Conservation (phyloP, 1,140 invertebrate species). For the Papilio polyxenes region DNA sequence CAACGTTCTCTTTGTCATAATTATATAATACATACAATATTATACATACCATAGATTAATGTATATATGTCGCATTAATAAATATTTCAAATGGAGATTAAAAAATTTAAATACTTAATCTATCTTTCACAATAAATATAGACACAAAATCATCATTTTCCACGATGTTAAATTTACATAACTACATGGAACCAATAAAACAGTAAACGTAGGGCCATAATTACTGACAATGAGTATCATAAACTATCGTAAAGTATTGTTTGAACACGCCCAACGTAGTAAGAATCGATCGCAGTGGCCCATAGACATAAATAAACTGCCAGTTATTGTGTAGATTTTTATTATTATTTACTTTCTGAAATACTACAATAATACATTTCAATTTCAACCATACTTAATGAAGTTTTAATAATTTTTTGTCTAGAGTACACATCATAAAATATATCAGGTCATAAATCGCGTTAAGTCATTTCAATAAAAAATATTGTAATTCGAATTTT, state of each 20-base stretch:
- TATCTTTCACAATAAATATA: neutral
- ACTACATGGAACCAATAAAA: neutral
- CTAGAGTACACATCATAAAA: too few species aligned
- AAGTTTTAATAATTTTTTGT: too few species aligned
- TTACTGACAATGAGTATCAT: constrained; percentile 2
- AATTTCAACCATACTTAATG: neutral
- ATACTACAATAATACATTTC: neutral
- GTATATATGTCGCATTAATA: neutral
- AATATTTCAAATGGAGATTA: neutral
- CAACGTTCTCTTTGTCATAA: constrained; percentile 17
- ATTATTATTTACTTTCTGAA: neutral
- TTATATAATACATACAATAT: neutral
- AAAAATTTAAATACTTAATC: neutral
- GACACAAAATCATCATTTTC: neutral
- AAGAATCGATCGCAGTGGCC: neutral
- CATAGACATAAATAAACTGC: neutral
- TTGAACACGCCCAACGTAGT: constrained; percentile 1
- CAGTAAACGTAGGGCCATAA: neutral
- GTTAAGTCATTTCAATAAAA: too few species aligned
- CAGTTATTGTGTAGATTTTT: neutral
- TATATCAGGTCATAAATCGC: too few species aligned
- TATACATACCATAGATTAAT: neutral
- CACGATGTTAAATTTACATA: neutral
- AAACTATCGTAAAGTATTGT: constrained; percentile 6
- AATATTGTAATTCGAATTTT: too few species aligned